Evolutionary conservation across 2,113 vertebrate genomes (phyloP).

Genomic region (Leptosomus discolor): DNA sequence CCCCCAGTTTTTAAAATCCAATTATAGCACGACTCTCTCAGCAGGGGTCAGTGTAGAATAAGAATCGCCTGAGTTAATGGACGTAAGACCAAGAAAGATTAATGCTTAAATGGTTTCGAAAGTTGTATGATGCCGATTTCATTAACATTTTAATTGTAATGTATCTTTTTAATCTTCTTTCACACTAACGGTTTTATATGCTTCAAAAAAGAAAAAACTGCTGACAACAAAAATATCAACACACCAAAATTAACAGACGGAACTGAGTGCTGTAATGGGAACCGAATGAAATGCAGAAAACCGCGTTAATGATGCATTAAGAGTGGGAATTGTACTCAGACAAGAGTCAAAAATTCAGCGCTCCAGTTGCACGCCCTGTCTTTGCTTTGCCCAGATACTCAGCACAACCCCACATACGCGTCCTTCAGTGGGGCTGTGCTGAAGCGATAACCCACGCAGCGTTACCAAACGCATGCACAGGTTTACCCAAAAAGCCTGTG

Average conservation of each 20-base stretch:
- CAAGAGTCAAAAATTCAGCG: background rate
- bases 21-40: slow-evolving; percentile 74
- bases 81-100: slow-evolving; percentile 59
- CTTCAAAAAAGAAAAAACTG: slow-evolving; percentile 37
- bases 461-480: rapidly evolving
- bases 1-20: slow-evolving; percentile 63
- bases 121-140: slow-evolving; percentile 72
- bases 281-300: slow-evolving; percentile 22
- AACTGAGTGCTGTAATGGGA: slow-evolving; percentile 32
- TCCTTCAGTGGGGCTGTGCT: rapidly evolving
- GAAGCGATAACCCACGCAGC: background rate
- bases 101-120: slow-evolving; percentile 68
- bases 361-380: rapidly evolving
- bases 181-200: slow-evolving; percentile 71
- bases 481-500: background rate
- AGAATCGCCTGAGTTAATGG: slow-evolving; percentile 66
- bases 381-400: background rate
- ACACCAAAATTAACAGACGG: slow-evolving; percentile 64
- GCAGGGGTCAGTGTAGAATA: slow-evolving; percentile 78
- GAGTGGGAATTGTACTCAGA: background rate
- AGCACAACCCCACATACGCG: rapidly evolving
- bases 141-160: slow-evolving; percentile 84
- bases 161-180: slow-evolving; percentile 80
- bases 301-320: slow-evolving; percentile 16
- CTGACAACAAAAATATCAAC: slow-evolving; percentile 76